Conservation (phyloP, 2,888 invertebrate species). For the Exephanes ischioxanthus region DNA sequence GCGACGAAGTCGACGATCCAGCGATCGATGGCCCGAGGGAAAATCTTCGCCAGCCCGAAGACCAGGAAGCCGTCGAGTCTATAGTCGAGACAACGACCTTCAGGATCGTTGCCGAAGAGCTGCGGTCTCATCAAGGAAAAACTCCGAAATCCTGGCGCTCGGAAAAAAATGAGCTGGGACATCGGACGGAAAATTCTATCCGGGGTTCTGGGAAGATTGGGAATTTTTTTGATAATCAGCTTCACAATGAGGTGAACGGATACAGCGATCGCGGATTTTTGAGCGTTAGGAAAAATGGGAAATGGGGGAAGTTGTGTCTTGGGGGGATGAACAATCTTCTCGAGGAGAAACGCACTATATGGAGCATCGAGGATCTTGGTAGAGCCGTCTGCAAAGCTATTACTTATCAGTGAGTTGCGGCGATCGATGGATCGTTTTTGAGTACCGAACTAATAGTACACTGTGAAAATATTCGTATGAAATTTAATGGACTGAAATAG, state of each 20-base stretch:
- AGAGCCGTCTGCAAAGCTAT: conserved; percentile 91
- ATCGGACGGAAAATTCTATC: conserved; percentile 65
- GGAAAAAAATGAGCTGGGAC: conserved; percentile 67
- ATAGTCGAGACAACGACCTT: conserved; percentile 77
- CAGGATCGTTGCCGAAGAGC: conserved; percentile 66
- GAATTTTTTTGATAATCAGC: conserved; percentile 54
- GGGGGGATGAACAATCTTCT: conserved; percentile 89
- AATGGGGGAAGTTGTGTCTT: conserved; percentile 92
- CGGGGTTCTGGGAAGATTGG: conserved; percentile 67
- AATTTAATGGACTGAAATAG: too few species aligned
- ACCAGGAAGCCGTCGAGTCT: conserved; percentile 77
- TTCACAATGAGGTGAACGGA: conserved; percentile 78
- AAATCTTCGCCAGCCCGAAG: conserved; percentile 57
- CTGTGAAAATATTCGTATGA: too few species aligned
- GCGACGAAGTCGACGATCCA: not conserved
- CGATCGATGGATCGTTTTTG: not conserved
- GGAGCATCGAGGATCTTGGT: conserved; percentile 90
- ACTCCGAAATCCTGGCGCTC: conserved; percentile 74
- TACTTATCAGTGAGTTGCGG: conserved; percentile 89
- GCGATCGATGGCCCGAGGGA: not conserved
- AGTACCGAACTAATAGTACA: too few species aligned
- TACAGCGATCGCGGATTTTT: conserved; percentile 87
- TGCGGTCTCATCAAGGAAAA: conserved; percentile 44
- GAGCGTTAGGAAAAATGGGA: conserved; percentile 91
- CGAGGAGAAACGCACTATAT: conserved; percentile 87